A percentile compares a stretch with the other conserved stretches of the same genome.
Conservation (phyloP, 2,797 vertebrate genomes). For the Acropternis orthonyx region DNA sequence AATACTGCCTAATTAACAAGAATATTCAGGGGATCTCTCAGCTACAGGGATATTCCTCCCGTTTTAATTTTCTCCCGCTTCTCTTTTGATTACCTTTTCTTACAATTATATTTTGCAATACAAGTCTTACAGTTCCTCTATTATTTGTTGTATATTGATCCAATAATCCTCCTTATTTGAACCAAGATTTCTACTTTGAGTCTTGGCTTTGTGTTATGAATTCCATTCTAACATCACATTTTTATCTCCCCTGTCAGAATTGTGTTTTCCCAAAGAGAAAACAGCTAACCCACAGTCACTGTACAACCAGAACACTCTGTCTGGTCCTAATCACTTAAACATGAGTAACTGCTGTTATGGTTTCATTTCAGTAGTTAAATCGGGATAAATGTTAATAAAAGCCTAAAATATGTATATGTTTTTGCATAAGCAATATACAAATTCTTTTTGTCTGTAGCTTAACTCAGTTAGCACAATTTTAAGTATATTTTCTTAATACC, state of each 20-base stretch:
- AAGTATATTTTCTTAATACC: not conserved
- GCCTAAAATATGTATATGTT: not conserved
- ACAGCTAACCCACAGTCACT: not conserved
- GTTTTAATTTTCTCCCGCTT: not conserved
- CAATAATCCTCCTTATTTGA: not conserved
- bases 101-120: not conserved
- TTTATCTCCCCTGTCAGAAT: not conserved
- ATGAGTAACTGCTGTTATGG: not conserved
- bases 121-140: not conserved
- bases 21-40: not conserved
- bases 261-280: not conserved
- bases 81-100: not conserved
- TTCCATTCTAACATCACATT: not conserved
- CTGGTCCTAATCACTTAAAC: not conserved
- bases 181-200: not conserved
- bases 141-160: not conserved
- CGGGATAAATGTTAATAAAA: not conserved
- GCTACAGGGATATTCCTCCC: not conserved
- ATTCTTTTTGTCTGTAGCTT: not conserved
- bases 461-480: not conserved
- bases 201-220: not conserved
- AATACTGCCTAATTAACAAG: not conserved
- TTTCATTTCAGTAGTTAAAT: not conserved
- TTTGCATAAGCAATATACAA: not conserved
- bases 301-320: not conserved